A percentile compares a stretch with the other conserved stretches of the same genome.
Conservation (phyloP, 37 sponge, comb jelly and placozoan genomes). For the Lycopodina hypogea region DNA sequence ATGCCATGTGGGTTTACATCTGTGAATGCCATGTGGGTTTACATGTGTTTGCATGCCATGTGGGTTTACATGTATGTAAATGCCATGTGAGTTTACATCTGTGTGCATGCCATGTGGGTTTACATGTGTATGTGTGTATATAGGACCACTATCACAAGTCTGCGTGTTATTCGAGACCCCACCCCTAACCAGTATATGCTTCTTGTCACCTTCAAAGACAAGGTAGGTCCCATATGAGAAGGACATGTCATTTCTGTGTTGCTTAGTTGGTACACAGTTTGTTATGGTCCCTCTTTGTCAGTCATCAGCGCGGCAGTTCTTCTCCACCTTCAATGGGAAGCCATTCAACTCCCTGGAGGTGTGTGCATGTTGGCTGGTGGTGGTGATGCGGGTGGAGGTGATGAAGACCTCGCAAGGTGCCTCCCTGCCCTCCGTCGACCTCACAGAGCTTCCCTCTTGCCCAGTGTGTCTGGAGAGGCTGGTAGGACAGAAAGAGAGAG, state of each 20-base stretch:
- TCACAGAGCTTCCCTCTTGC: constrained; percentile 89
- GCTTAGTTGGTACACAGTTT: background rate
- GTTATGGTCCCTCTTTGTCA: background rate
- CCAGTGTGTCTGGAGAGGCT: constrained; percentile 94
- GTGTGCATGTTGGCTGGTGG: constrained; percentile 61
- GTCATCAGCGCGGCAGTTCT: constrained; percentile 57
- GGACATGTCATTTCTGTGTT: background rate
- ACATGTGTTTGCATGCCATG: too few species aligned
- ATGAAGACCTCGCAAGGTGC: constrained; percentile 47
- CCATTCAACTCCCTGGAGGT: constrained; percentile 77
- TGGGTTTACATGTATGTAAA: constrained; percentile 18
- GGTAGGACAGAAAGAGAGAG: constrained; percentile 22
- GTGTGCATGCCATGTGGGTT: too few species aligned
- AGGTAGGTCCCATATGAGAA: constrained; percentile 17
- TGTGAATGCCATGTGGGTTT: background rate
- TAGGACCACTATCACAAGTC: constrained; percentile 50
- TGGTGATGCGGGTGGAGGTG: constrained; percentile 56
- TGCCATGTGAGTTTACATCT: constrained; percentile 38
- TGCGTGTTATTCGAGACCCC: constrained; percentile 83
- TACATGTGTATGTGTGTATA: constrained; percentile 25
- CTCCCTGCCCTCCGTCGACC: constrained; percentile 20
- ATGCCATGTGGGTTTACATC: constrained; percentile 47
- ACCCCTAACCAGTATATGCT: constrained; percentile 94
- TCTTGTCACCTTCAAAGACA: constrained; percentile 64
- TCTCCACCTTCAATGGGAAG: constrained; percentile 48